phyloP scores from a whole-genome alignment of 2,888 invertebrate species.

The Hesperia comma region DNA sequence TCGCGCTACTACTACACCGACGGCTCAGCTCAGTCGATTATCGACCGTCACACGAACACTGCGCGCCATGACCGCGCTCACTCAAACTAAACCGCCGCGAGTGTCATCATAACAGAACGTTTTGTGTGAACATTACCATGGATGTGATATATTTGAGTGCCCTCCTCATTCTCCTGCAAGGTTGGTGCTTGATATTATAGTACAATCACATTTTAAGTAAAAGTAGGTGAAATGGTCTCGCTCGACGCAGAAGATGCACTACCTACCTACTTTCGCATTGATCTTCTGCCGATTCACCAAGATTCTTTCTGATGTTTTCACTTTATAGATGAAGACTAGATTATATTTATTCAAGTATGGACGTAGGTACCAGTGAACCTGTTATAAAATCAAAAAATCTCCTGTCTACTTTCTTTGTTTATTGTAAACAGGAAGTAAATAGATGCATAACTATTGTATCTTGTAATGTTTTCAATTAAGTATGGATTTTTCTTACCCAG shows the following conservation, averaged over 20 bases:
- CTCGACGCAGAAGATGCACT: conserved; percentile 47
- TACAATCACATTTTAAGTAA: conserved; percentile 30
- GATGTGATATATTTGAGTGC: conserved; percentile 65
- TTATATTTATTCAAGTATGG: no score
- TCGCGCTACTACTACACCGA: conserved; percentile 41
- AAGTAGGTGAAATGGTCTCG: conserved; percentile 41
- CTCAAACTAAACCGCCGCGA: conserved; percentile 59
- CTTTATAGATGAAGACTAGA: conserved; percentile 19
- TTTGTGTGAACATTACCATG: conserved; percentile 66
- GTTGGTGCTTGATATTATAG: conserved; percentile 50
- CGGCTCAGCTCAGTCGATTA: conserved; percentile 61
- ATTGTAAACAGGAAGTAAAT: no score
- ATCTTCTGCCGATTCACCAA: conserved; percentile 42
- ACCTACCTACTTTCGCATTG: conserved; percentile 50
- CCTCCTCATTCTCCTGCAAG: conserved; percentile 59
- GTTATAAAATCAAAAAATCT: no score
- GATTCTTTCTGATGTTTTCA: conserved; percentile 41
- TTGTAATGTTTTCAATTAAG: no score
- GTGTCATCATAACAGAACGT: conserved; percentile 57
- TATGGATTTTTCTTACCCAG: no score
- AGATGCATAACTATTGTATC: no score
- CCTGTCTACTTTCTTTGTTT: no score
- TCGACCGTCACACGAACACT: conserved; percentile 50
- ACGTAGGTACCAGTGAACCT: no score
- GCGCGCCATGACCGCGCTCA: conserved; percentile 63